These are phyloP conservation scores for Rhingia rostrata DNA, from an alignment of 2,888 invertebrate genomes.

Conservation along the genomic window DNA sequence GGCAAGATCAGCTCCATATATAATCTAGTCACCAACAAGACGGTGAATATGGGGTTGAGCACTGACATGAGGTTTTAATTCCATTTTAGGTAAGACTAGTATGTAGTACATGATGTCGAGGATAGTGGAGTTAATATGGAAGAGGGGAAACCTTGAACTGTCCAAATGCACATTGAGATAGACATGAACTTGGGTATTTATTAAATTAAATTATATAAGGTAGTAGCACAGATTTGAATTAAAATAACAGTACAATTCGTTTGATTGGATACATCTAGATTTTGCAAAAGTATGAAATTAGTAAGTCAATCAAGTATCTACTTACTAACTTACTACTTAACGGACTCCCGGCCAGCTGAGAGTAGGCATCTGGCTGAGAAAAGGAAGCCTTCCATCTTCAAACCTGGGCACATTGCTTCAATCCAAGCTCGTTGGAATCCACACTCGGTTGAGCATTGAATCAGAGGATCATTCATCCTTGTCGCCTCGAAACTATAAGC, in stretches of 20 bases:
- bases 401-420: too few species aligned
- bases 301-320: too few species aligned
- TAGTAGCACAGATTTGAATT: not conserved
- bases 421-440: too few species aligned
- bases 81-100: slow-evolving; percentile 65
- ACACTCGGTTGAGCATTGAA: too few species aligned
- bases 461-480: too few species aligned
- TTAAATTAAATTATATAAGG: slow-evolving; percentile 8
- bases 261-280: too few species aligned
- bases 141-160: slow-evolving; percentile 45
- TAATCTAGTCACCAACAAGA: slow-evolving; percentile 12
- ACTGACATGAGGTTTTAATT: slow-evolving; percentile 41
- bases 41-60: slow-evolving; percentile 48
- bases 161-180: slow-evolving; percentile 40
- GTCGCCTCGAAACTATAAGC: too few species aligned
- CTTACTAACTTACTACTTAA: too few species aligned
- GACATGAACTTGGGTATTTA: slow-evolving; percentile 42
- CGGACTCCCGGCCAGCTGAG: too few species aligned
- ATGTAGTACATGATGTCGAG: slow-evolving; percentile 18
- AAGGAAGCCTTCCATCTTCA: too few species aligned
- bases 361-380: too few species aligned
- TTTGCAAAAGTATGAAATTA: too few species aligned
- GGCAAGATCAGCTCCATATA: slow-evolving; percentile 64
- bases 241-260: not conserved
- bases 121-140: slow-evolving; percentile 1